Conservation (phyloP, 2,113 vertebrate species). For the Manacus vitellinus region DNA sequence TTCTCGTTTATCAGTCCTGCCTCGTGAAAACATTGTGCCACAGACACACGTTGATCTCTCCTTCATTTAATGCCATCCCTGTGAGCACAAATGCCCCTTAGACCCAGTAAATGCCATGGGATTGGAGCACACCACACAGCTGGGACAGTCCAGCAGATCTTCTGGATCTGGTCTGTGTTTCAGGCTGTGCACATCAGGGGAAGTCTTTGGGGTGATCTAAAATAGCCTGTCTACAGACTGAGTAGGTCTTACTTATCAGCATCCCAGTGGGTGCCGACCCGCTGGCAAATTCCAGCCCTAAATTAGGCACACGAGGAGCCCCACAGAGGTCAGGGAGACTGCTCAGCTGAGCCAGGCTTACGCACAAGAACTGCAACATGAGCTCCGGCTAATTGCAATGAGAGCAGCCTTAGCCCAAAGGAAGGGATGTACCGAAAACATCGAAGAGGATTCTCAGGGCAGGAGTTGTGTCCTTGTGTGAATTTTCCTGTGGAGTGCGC, state of each 20-base stretch:
- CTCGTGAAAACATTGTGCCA: accelerated
- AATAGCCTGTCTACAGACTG: background rate
- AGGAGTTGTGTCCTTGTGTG: background rate
- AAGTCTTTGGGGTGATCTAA: background rate
- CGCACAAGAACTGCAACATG: background rate
- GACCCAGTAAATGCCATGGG: accelerated
- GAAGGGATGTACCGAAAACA: background rate
- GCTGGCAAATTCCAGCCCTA: background rate
- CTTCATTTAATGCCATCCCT: background rate
- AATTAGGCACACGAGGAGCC: background rate
- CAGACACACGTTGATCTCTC: background rate
- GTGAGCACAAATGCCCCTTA: background rate
- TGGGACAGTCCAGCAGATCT: background rate
- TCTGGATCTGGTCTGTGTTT: background rate
- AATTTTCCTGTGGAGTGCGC: background rate
- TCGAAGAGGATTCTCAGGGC: background rate
- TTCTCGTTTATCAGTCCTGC: background rate
- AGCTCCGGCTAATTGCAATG: background rate
- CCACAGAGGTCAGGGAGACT: background rate
- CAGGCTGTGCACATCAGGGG: background rate
- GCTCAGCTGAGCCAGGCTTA: background rate
- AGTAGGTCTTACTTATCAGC: background rate
- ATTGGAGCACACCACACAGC: accelerated
- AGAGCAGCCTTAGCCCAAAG: background rate
- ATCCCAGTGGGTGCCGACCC: background rate